A percentile compares a stretch with the other conserved stretches of the same genome.
These are phyloP conservation scores for Temnothorax rugatulus DNA, from an alignment of 2,888 invertebrate genomes.

Conservation along the genomic window DNA sequence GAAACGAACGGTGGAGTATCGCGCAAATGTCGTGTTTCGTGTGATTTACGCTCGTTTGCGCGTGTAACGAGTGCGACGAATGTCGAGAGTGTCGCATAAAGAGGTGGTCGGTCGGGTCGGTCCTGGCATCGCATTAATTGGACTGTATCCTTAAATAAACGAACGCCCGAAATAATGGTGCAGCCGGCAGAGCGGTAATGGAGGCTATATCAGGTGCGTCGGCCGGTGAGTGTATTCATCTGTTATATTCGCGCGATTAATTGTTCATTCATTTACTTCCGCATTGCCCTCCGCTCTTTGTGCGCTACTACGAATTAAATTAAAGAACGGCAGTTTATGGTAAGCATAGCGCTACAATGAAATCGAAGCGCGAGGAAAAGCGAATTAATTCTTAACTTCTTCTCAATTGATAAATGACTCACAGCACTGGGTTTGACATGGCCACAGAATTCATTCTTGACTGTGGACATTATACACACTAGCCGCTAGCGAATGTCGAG, in stretches of 20 bases:
- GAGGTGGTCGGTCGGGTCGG: background rate
- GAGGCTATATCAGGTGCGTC: background rate
- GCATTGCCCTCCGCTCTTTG: background rate
- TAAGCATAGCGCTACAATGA: background rate
- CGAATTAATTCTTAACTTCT: no score
- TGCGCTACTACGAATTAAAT: background rate
- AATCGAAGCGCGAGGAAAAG: no score
- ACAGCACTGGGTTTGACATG: no score
- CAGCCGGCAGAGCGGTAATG: background rate
- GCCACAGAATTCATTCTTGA: no score
- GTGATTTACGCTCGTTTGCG: background rate
- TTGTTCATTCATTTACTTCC: background rate
- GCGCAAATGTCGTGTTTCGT: background rate
- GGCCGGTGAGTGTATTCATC: slow-evolving; percentile 4
- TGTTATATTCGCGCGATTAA: background rate
- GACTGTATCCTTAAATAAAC: background rate
- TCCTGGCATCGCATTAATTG: background rate
- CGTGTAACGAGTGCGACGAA: background rate
- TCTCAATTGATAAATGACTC: no score
- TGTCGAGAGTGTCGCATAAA: background rate
- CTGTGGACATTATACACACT: no score
- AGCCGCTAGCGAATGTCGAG: no score
- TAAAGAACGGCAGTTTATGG: background rate
- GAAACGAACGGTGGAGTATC: background rate
- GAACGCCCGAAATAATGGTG: background rate